Conservation (phyloP, 2,888 invertebrate species). For the Arrhopalites spinosus region DNA sequence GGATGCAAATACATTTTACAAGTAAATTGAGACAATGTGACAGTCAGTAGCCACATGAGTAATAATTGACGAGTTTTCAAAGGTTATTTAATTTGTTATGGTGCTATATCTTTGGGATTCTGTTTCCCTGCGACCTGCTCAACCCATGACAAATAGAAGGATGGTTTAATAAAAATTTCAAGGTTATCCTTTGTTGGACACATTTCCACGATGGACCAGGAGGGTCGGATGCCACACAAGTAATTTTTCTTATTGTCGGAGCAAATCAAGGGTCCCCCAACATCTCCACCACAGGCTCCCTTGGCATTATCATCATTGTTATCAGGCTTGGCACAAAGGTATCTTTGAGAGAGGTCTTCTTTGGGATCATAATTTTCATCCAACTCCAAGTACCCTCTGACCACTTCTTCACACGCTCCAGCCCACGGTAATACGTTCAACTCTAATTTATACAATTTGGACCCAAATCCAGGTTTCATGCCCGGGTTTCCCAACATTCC, state of each 20-base stretch:
- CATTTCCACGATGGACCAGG: constrained; percentile 7
- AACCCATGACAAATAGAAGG: constrained; percentile 20
- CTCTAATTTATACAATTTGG: constrained; percentile 1
- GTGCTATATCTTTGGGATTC: not conserved
- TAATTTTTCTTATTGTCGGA: not conserved
- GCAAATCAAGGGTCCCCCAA: constrained; percentile 15
- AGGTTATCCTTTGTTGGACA: constrained; percentile 14
- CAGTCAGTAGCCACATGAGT: not conserved
- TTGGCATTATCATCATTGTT: not conserved
- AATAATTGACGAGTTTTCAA: not conserved
- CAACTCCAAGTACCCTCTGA: constrained; percentile 4
- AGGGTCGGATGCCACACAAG: constrained; percentile 21
- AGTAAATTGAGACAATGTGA: not conserved
- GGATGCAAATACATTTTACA: not conserved
- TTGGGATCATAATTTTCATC: not conserved
- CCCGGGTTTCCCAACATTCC: not conserved
- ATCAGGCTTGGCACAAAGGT: constrained; percentile 18
- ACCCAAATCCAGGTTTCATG: not conserved
- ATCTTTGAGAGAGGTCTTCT: constrained; percentile 1
- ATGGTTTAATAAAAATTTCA: constrained; percentile 20
- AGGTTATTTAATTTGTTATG: not conserved
- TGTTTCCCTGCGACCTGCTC: constrained; percentile 23
- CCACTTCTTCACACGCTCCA: not conserved
- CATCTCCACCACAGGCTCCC: constrained; percentile 24
- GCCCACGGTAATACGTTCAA: not conserved